These are phyloP conservation scores for Trisateles emortualis DNA, from an alignment of 2,888 invertebrate species.

Conservation along the genomic window DNA sequence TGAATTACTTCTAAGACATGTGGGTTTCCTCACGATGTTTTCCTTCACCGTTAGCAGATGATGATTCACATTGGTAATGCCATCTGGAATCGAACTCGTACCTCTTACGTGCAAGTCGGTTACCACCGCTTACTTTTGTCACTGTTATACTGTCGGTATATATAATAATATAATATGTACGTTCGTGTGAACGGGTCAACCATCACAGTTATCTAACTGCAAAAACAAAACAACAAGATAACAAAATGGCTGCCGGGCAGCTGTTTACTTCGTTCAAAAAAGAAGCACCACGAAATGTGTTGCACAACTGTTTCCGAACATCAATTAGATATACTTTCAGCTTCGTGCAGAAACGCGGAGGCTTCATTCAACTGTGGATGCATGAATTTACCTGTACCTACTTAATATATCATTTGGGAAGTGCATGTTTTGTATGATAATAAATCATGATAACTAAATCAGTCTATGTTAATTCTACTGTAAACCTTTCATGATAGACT, in stretches of 20 bases:
- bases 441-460: too few species aligned
- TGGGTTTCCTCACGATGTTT: too few species aligned
- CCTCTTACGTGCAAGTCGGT: too few species aligned
- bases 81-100: too few species aligned
- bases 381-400: conserved; percentile 3
- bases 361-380: neutral
- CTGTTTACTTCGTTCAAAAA: conserved; percentile 3
- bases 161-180: neutral
- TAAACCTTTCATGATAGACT: too few species aligned
- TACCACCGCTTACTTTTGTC: too few species aligned
- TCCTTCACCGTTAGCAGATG: too few species aligned
- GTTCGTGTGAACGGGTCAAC: neutral
- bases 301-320: conserved; percentile 30
- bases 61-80: too few species aligned
- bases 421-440: neutral
- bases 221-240: conserved; percentile 5
- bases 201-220: neutral
- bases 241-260: neutral
- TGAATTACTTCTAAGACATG: too few species aligned
- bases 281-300: conserved; percentile 25
- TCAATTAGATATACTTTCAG: conserved; percentile 42
- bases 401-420: neutral
- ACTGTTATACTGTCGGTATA: too few species aligned
- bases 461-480: too few species aligned
- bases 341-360: conserved; percentile 19